phyloP scores from a whole-genome alignment of 1,140 invertebrate genomes.

The Solenopsis invicta region DNA sequence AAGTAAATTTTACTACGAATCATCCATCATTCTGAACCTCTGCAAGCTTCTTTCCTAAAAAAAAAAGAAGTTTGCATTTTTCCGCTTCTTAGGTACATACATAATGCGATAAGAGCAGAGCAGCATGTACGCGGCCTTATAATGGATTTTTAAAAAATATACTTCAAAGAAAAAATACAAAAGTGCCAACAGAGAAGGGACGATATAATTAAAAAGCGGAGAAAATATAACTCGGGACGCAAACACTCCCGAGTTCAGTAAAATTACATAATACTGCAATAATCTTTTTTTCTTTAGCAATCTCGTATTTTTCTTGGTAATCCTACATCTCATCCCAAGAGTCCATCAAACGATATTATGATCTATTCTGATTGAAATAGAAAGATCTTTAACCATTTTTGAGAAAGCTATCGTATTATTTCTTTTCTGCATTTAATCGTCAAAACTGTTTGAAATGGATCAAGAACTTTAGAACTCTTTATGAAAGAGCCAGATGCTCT shows the following conservation, averaged over 20 bases:
- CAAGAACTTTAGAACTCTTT: background rate
- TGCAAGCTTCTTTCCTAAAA: conserved; percentile 5
- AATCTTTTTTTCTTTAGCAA: background rate
- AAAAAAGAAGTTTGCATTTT: conserved; percentile 20
- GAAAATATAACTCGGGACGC: background rate
- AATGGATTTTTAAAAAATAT: conserved; percentile 20
- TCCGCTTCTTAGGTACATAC: conserved; percentile 3
- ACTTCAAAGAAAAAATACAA: background rate
- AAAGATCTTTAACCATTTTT: background rate
- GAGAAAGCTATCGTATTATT: background rate
- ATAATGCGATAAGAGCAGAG: conserved; percentile 14
- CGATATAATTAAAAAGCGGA: conserved; percentile 2
- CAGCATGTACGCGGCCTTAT: background rate
- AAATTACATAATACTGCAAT: background rate
- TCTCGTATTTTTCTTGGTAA: background rate
- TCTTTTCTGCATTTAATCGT: background rate
- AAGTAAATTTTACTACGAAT: conserved; percentile 23
- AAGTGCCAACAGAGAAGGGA: background rate
- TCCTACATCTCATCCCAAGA: background rate
- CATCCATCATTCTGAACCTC: conserved; percentile 9
- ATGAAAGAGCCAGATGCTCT: background rate
- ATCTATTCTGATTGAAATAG: background rate
- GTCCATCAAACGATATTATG: background rate
- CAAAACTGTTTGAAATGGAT: background rate
- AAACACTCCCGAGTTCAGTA: background rate